phyloP scores from a whole-genome alignment of 1,140 invertebrate species.

The Halictus rubicundus region DNA sequence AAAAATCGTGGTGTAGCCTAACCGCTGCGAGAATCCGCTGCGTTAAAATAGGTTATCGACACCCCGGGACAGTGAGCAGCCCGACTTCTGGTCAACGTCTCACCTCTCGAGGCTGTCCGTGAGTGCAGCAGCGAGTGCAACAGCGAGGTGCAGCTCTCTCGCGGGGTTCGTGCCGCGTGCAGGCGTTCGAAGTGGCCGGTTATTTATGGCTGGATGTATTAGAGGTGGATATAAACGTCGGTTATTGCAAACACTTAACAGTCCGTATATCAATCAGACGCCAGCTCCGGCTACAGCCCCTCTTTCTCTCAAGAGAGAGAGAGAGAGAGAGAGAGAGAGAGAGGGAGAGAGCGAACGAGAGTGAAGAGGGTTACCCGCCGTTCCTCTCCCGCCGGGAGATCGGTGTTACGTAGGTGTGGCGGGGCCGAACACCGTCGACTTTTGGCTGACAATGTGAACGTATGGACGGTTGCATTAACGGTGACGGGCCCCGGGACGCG shows the following conservation, averaged over 20 bases:
- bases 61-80: neutral
- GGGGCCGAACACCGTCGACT: neutral
- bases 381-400: too few relatives aligned
- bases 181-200: slow-evolving; percentile 72
- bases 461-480: slow-evolving; percentile 46
- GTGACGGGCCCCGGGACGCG: slow-evolving; percentile 9
- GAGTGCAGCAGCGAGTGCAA: slow-evolving; percentile 2
- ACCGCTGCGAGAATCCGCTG: too few relatives aligned
- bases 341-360: slow-evolving; percentile 28
- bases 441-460: slow-evolving; percentile 42
- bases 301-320: slow-evolving; percentile 36
- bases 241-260: slow-evolving; percentile 80
- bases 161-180: slow-evolving; percentile 55
- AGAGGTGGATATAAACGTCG: slow-evolving; percentile 79
- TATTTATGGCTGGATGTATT: slow-evolving; percentile 80
- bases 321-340: slow-evolving; percentile 46
- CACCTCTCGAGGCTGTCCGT: slow-evolving; percentile 21
- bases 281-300: slow-evolving; percentile 69
- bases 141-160: neutral
- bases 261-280: slow-evolving; percentile 81
- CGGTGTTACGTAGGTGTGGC: slow-evolving; percentile 29
- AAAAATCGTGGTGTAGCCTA: too few relatives aligned
- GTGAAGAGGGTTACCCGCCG: slow-evolving; percentile 54
- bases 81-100: slow-evolving; percentile 71
- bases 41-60: slow-evolving; percentile 6